Evolutionary conservation across 1,140 invertebrate genomes (phyloP).

Genomic region (Drosophila ficusphila): DNA sequence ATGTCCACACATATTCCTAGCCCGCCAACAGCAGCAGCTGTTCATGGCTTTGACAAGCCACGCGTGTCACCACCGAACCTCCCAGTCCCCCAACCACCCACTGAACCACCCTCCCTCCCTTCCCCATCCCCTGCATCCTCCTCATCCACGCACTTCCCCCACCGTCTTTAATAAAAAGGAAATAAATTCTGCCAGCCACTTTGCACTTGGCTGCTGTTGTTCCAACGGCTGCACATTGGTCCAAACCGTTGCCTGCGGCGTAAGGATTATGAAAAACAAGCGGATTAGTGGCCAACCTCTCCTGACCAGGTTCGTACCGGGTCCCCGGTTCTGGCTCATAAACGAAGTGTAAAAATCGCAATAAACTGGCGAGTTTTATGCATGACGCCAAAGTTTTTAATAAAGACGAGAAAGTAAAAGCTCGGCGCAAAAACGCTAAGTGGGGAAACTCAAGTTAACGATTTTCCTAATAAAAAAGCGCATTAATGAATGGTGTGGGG

Average conservation of each 20-base stretch:
- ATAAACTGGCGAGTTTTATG: slow-evolving; percentile 68
- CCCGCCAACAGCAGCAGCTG: slow-evolving; percentile 43
- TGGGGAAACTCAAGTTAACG: slow-evolving; percentile 62
- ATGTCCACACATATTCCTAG: slow-evolving; percentile 37
- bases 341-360: slow-evolving; percentile 62
- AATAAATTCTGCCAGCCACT: slow-evolving; percentile 72
- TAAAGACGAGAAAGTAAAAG: slow-evolving; percentile 56
- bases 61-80: slow-evolving; percentile 54
- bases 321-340: slow-evolving; percentile 34
- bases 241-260: slow-evolving; percentile 55
- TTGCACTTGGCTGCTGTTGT: slow-evolving; percentile 53
- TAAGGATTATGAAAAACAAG: slow-evolving; percentile 78
- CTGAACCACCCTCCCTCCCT: background rate
- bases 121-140: slow-evolving; percentile 1
- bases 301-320: slow-evolving; percentile 4
- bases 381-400: slow-evolving; percentile 67
- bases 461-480: slow-evolving; percentile 73
- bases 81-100: slow-evolving; percentile 17
- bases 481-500: slow-evolving; percentile 76
- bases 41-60: slow-evolving; percentile 67
- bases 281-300: slow-evolving; percentile 61
- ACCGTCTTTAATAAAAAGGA: slow-evolving; percentile 59
- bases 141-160: slow-evolving; percentile 29
- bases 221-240: slow-evolving; percentile 28
- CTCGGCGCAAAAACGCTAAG: slow-evolving; percentile 44